These are phyloP conservation scores for Epistrophella euchroma DNA, from an alignment of 2,888 invertebrate species.

Conservation along the genomic window DNA sequence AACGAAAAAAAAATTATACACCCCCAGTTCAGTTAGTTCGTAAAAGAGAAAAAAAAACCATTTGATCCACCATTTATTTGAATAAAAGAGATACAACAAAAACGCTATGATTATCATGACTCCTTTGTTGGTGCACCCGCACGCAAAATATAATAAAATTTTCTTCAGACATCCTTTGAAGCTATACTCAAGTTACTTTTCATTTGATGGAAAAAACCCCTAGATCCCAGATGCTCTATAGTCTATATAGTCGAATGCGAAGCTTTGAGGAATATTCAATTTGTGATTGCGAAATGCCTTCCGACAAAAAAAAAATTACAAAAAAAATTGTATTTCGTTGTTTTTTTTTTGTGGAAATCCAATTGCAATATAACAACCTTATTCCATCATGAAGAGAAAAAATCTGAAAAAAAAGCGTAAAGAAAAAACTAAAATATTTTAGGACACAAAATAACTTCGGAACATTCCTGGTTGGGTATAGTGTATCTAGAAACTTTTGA, in stretches of 20 bases:
- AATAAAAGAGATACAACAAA: neutral
- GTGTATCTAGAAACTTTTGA: neutral
- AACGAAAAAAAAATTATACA: neutral
- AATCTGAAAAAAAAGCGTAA: neutral
- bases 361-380: conserved; percentile 37
- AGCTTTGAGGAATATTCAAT: conserved; percentile 23
- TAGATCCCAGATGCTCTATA: neutral
- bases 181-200: conserved; percentile 9
- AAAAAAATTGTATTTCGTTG: neutral
- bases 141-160: conserved; percentile 18
- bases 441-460: neutral
- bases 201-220: neutral
- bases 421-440: neutral
- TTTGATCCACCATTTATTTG: neutral
- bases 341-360: conserved; percentile 1
- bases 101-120: neutral
- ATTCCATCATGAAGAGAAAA: neutral
- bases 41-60: neutral
- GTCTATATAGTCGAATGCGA: neutral
- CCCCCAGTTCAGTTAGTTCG: neutral
- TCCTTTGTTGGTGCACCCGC: neutral
- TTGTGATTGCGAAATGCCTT: conserved; percentile 20
- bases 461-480: conserved; percentile 7
- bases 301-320: neutral
- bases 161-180: conserved; percentile 21